Conservation (phyloP, 1,140 invertebrate species). For the Drosophila azteca region DNA sequence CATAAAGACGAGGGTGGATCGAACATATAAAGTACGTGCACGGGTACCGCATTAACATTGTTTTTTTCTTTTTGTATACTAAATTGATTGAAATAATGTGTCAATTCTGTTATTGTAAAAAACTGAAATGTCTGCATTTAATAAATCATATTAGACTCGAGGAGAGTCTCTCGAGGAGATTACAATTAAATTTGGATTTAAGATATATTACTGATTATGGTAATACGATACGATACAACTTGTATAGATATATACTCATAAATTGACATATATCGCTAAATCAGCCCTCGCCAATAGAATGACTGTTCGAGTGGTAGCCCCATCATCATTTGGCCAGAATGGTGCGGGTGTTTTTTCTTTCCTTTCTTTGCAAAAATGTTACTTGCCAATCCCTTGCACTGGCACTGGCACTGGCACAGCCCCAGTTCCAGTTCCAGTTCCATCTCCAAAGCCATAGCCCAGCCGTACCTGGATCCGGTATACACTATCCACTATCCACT, state of each 20-base stretch:
- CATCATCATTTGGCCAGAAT: conserved; percentile 47
- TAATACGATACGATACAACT: too few relatives aligned
- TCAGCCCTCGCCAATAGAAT: conserved; percentile 25
- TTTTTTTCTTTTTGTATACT: too few relatives aligned
- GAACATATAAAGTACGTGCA: too few relatives aligned
- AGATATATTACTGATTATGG: too few relatives aligned
- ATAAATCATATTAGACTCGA: too few relatives aligned
- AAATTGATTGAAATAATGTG: too few relatives aligned
- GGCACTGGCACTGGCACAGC: not conserved
- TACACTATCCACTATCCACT: conserved; percentile 1
- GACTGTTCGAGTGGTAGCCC: conserved; percentile 38
- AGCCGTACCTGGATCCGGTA: conserved; percentile 12
- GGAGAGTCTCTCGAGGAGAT: too few relatives aligned
- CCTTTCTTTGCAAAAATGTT: conserved; percentile 17
- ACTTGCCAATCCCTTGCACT: conserved; percentile 33
- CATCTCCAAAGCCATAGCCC: conserved; percentile 7
- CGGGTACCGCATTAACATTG: too few relatives aligned
- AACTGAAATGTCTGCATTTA: too few relatives aligned
- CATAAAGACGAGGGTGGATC: conserved; percentile 62
- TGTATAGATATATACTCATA: too few relatives aligned
- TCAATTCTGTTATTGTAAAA: too few relatives aligned
- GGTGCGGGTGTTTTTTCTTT: conserved; percentile 37
- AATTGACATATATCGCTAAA: not conserved
- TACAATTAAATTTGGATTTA: too few relatives aligned
- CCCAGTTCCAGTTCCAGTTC: conserved; percentile 27